These are phyloP conservation scores for Trissolcus basalis DNA, from an alignment of 1,140 invertebrate species.

Conservation along the genomic window DNA sequence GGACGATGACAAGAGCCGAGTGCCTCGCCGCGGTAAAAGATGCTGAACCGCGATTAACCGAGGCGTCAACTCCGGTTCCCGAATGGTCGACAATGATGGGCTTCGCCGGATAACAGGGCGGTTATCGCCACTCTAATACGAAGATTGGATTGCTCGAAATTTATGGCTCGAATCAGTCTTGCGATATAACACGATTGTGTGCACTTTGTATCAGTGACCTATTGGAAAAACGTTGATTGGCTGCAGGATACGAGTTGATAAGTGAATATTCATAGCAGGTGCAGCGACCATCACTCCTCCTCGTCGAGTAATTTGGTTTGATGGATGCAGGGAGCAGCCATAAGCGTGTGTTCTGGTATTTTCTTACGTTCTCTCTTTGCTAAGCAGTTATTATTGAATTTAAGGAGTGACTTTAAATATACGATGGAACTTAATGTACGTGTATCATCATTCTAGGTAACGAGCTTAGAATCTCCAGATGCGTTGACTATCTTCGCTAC, in stretches of 20 bases:
- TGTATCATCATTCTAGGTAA: no score
- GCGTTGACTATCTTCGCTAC: no score
- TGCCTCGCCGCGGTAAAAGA: no score
- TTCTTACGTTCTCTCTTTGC: background rate
- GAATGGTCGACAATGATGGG: slow-evolving; percentile 47
- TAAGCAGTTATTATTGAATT: background rate
- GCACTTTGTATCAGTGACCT: slow-evolving; percentile 28
- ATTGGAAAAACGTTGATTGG: slow-evolving; percentile 32
- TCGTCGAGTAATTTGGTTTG: background rate
- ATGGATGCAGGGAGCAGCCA: slow-evolving; percentile 1
- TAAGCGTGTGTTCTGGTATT: slow-evolving; percentile 2
- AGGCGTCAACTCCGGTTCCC: slow-evolving; percentile 5
- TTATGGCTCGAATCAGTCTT: slow-evolving; percentile 32
- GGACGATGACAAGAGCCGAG: slow-evolving; percentile 3
- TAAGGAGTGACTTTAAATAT: background rate
- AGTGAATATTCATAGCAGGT: slow-evolving; percentile 29
- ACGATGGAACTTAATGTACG: background rate
- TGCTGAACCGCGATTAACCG: no score
- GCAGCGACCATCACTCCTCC: background rate
- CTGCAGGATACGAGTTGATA: slow-evolving; percentile 9
- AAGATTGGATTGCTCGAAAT: slow-evolving; percentile 2
- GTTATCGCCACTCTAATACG: slow-evolving; percentile 30
- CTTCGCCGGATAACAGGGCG: slow-evolving; percentile 1
- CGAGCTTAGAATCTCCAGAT: no score
- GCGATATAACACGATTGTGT: slow-evolving; percentile 12